Conservation (phyloP, 2,113 vertebrate species). For the Solenodon paradoxus region DNA sequence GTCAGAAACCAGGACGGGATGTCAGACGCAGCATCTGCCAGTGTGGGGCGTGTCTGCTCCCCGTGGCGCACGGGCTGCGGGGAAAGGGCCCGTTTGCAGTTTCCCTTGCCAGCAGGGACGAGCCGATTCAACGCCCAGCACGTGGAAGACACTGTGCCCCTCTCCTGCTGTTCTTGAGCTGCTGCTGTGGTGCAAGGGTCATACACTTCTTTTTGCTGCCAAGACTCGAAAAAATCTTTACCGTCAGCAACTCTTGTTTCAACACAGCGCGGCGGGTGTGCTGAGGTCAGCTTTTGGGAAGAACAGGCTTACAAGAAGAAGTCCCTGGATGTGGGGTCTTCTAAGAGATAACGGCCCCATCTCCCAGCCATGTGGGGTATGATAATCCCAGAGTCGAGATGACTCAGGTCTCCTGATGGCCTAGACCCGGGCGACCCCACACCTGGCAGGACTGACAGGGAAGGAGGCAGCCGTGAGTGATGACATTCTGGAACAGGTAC, state of each 20-base stretch:
- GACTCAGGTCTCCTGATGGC: neutral
- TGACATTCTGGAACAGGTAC: neutral
- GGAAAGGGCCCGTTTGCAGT: neutral
- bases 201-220: neutral
- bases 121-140: neutral
- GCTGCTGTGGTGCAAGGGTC: neutral
- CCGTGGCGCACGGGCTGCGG: neutral
- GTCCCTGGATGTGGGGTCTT: neutral
- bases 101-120: neutral
- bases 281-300: neutral
- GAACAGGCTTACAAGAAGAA: neutral
- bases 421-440: neutral
- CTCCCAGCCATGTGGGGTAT: neutral
- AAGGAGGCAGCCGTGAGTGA: neutral
- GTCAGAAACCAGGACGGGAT: neutral
- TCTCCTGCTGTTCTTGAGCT: neutral
- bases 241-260: neutral
- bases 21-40: neutral
- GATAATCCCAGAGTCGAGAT: neutral
- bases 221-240: neutral
- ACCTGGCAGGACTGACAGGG: neutral
- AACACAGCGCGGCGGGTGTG: neutral
- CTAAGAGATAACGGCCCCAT: neutral
- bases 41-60: neutral
- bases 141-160: neutral